Conservation (phyloP, 2,888 invertebrate genomes). For the Petrolisthes cinctipes region DNA sequence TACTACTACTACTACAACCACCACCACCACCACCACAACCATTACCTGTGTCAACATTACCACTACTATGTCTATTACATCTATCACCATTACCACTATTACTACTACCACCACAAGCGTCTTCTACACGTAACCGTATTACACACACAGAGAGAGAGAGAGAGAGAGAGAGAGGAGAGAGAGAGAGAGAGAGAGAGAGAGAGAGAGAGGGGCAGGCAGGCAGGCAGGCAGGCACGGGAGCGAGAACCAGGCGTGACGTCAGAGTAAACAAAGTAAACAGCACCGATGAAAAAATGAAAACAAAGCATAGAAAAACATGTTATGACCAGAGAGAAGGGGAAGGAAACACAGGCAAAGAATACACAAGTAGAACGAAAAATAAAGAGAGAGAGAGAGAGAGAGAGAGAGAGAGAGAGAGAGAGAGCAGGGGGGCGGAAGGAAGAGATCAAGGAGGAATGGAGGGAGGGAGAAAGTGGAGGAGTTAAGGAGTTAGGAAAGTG, state of each 20-base stretch:
- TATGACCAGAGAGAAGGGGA: background rate
- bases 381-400: background rate
- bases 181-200: background rate
- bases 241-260: too few species aligned
- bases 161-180: background rate
- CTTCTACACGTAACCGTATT: background rate
- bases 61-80: conserved; percentile 4
- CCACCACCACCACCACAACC: conserved; percentile 6
- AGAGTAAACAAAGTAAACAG: background rate
- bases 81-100: conserved; percentile 3
- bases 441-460: background rate
- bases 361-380: background rate
- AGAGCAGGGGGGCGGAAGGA: background rate
- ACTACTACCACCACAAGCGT: conserved; percentile 14
- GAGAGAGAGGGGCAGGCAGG: background rate
- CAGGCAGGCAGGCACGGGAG: too few species aligned
- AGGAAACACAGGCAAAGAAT: background rate
- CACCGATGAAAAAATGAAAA: background rate
- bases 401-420: background rate
- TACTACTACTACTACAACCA: background rate
- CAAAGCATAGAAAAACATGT: background rate
- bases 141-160: background rate
- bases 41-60: conserved; percentile 1
- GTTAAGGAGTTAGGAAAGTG: too few species aligned
- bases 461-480: background rate